phyloP scores from a whole-genome alignment of 2,797 vertebrate genomes.

The Otolemur crassicaudatus region DNA sequence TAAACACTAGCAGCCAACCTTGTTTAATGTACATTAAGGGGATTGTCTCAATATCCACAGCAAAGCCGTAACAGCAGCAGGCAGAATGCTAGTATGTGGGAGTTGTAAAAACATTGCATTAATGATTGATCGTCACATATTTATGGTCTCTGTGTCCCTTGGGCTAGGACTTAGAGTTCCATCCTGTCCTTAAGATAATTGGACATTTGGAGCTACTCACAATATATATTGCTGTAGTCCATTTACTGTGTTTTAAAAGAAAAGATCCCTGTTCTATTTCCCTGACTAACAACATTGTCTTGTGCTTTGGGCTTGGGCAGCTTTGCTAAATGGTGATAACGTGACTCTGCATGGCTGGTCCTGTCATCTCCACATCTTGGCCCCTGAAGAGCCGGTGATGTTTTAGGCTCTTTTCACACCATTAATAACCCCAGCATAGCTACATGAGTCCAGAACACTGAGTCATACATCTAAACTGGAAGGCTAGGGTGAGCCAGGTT shows the following conservation, averaged over 20 bases:
- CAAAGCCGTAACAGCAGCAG: neutral
- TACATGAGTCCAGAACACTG: neutral
- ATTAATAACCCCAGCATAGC: neutral
- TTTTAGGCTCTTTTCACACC: neutral
- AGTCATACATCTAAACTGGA: neutral
- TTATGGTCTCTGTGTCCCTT: neutral
- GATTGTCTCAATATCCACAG: neutral
- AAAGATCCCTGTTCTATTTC: neutral
- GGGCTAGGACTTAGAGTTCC: neutral
- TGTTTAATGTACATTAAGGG: neutral
- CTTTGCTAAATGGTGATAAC: rapidly evolving
- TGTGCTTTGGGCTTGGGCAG: neutral
- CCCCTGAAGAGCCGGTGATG: neutral
- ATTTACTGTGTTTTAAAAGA: neutral
- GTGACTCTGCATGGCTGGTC: neutral
- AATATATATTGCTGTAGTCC: neutral
- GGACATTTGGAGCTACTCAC: neutral
- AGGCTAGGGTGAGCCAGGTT: neutral
- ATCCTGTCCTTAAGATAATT: neutral
- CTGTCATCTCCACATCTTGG: neutral
- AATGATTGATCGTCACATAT: neutral
- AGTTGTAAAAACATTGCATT: neutral
- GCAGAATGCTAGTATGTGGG: neutral
- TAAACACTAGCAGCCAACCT: neutral
- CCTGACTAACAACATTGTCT: neutral